Percentiles rank a stretch among this genome's conserved stretches.
phyloP scores from a whole-genome alignment of 2,113 vertebrate genomes.

The Dasyornis broadbenti region DNA sequence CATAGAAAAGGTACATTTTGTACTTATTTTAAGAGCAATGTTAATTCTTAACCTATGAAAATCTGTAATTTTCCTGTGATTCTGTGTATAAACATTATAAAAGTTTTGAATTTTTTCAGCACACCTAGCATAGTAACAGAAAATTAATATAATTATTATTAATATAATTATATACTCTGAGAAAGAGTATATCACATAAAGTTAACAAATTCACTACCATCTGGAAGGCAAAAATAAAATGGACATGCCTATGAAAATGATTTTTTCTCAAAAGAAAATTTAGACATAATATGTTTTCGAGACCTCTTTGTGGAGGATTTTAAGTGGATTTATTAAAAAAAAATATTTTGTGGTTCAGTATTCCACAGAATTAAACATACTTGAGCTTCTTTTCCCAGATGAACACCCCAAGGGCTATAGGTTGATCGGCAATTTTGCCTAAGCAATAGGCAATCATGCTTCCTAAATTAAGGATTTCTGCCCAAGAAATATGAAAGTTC shows the following conservation, averaged over 20 bases:
- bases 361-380: neutral
- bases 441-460: neutral
- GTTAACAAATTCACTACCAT: neutral
- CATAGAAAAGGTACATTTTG: neutral
- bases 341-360: neutral
- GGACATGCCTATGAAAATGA: neutral
- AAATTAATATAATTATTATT: neutral
- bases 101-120: neutral
- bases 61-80: neutral
- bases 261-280: neutral
- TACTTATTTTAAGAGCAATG: neutral
- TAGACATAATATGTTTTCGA: neutral
- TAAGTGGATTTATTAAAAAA: neutral
- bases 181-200: neutral
- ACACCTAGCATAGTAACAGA: neutral
- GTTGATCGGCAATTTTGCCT: neutral
- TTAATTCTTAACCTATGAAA: neutral
- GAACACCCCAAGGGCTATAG: neutral
- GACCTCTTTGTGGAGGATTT: neutral
- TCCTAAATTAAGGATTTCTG: neutral
- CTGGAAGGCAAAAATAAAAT: neutral
- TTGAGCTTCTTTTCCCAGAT: neutral
- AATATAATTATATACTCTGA: no score
- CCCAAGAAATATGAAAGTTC: neutral
- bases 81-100: neutral